Base-by-base conservation (phyloP, 2,113 vertebrate species). In the Osmerus mordax region DNA sequence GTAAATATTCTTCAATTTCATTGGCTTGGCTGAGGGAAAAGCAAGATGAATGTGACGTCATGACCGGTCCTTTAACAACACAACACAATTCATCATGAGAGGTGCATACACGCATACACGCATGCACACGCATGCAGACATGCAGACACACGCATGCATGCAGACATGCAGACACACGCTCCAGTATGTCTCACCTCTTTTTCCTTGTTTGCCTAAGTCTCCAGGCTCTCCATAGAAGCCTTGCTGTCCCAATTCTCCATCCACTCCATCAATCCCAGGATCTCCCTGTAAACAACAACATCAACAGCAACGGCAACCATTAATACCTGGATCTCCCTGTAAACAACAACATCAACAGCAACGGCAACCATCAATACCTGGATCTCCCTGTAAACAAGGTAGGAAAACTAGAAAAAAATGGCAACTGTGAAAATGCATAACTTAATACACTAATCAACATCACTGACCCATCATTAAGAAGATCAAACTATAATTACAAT, bases 151-250 rank as follows among this genome's bases (percentile, higher is more conserved):
- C 60, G 15, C 13, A 25, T 32, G 29, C 16, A 58, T 58, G n/a
- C n/a, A 58, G 56, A 65, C 65, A 72, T n/a, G 18, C 21, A 67
- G 8, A 29, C 63, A 16, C 19, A 63, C 54, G 25, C 16, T 21
- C 41, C 71, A 36, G 19, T 65, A 70, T 65, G 29, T 18, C 83
- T 69, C 83, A 93, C 90, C 89, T 91, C 75, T 74, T 73, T 68
- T 72, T 82, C 92, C 92, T 78, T 86, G 58, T 56, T 76, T 88
- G 52, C 91, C 93, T n/a, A 62, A 53, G 29, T 94, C 90, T 82
- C 92, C 90, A 14, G 70, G 72, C 80, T 93, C 92, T 70, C 90
- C 88, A 2, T 92, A 92, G 77, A 93, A 93, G 67, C 92, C 90
- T 73, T 79, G 90, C 54, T 67, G 87, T 23, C 92, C 88, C 55